Base-by-base conservation (phyloP, 2,888 invertebrate species). In the Tyria jacobaeae region DNA sequence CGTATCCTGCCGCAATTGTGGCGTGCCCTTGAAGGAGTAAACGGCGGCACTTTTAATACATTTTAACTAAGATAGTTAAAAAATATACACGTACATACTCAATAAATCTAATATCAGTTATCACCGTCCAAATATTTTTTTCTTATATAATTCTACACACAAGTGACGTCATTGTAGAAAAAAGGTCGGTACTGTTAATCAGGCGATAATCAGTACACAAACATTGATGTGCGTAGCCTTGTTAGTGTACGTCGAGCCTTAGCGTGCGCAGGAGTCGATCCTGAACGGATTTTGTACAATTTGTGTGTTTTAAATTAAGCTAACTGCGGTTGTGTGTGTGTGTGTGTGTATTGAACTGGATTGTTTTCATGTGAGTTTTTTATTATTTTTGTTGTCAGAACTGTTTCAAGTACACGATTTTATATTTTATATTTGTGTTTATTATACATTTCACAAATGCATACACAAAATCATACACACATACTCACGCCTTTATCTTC, bases 161-260 rank as follows among this genome's bases (percentile, higher is more conserved):
- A 24, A 47, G 4, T 78, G 78, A 79, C 76, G 81, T 79, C 73
- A 81, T 31, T 34, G 14, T 56, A 74, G 65, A 64, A 81, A 82
- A 79, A 82, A 76, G 55, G 62, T 64, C 67, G 74, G 66, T 74
- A 66, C 71, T 75, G 67, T 60, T 79, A 83, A 81, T 79, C 83
- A 73, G 31, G 65, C 67, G 84, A 80, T 84, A 84, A 84, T 84
- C 84, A 74, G 25, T 68, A 56, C 57, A 73, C 68, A 83, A 81
- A 84, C 81, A 83, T 57, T 60, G 57, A 66, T 80, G 76, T 71
- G 71, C 55, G 66, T 71, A 66, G 54, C 75, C 74, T 75, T 70
- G 71, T 37, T 73, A 76, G 82, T 84, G 81, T 82, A 81, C 75
- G 76, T 54, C 64, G 70, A 74, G 76, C 78, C 75, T 83, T 82